Evolutionary conservation across 1,140 invertebrate species (phyloP).

Genomic region (Rhopalosiphum padi): DNA sequence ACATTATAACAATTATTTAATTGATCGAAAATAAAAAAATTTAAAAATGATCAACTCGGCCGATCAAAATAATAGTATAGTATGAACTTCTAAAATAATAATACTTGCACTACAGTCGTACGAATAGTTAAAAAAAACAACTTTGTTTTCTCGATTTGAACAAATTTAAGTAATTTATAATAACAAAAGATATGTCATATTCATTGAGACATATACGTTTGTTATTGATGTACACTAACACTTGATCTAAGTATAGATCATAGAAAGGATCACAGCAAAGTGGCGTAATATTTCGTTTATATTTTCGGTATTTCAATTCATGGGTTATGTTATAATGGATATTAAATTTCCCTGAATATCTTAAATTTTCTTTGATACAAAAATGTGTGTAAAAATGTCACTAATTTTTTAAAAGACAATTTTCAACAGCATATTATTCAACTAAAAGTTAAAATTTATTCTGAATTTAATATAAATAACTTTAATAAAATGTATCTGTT

Average conservation of each 20-base stretch:
- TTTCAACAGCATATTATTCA: not conserved
- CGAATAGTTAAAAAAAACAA: too few species aligned
- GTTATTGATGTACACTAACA: not conserved
- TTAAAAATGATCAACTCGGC: not conserved
- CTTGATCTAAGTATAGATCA: not conserved
- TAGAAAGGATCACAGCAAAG: not conserved
- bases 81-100: not conserved
- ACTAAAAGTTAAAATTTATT: not conserved
- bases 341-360: not conserved
- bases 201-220: not conserved
- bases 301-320: not conserved
- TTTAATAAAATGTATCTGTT: not conserved
- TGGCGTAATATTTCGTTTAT: not conserved
- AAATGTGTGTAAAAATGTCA: not conserved
- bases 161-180: not conserved
- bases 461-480: not conserved
- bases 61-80: not conserved
- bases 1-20: not conserved
- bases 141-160: not conserved
- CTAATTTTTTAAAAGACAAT: not conserved
- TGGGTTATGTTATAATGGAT: not conserved
- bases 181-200: not conserved
- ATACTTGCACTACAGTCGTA: not conserved
- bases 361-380: not conserved
- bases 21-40: not conserved